Evolutionary conservation across 2,888 invertebrate species (phyloP), one percentile per base, ranked within the genome.

Genomic region (Polymixis flavicincta): DNA sequence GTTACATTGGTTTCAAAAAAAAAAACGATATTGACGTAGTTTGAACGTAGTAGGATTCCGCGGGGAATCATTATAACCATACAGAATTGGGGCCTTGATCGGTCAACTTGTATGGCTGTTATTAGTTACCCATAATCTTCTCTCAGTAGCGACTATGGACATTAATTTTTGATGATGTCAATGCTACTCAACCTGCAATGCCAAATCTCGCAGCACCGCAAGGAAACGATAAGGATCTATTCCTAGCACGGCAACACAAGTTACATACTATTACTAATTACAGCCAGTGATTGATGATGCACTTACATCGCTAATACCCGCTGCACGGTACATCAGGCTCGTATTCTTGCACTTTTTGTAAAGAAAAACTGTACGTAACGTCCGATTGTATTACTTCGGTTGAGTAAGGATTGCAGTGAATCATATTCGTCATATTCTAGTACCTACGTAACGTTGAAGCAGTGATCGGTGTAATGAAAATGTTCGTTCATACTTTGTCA

Each of bases 241-340:
- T 54, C 63, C 52, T 50, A 6, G 22, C 28, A 55, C 70, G 54
- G 63, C 67, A 67, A 59, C 54, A 42, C 25, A 5, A 37, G 55
- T 82, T 83, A 81, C 82, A 85, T 71, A 66, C 37, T 25, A 61
- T 69, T 69, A 63, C 28, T 69, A 80, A 79, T 85, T 73, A 82
- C 64, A 64, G 25, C 8, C n/a, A 77, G 57, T 68, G 68, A 82
- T 74, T 77, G 60, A 78, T 78, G 75, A 82, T 72, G 32, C 75
- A 48, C 64, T 81, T 86, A 85, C 84, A 81, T 66, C 54, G 73
- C 32, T 74, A 61, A 67, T 75, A 65, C 17, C 5, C 32, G 14
- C 42, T 79, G 61, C 84, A 84, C 83, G 85, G 79, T 86, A 80
- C 22, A 86, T 86, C 81, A 83, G 81, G 42, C 65, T 32, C 52